phyloP scores from a whole-genome alignment of 2,113 vertebrate genomes.

The Sylvietta virens region DNA sequence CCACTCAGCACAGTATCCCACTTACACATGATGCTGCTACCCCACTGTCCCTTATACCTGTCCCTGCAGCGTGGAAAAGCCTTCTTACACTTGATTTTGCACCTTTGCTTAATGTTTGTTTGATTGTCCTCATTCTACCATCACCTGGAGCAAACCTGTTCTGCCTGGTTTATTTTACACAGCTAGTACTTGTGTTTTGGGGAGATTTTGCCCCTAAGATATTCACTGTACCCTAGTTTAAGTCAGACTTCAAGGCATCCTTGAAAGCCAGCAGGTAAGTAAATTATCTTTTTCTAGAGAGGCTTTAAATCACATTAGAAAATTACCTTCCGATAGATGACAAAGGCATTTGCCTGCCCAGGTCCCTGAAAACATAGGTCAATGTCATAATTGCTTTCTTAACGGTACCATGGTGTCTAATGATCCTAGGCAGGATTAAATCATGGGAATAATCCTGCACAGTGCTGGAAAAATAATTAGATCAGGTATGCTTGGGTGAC shows the following conservation, averaged over 20 bases:
- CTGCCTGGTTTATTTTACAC: neutral
- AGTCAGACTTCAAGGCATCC: neutral
- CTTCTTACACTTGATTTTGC: neutral
- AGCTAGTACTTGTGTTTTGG: neutral
- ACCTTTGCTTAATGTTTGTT: neutral
- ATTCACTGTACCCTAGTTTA: neutral
- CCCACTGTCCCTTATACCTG: neutral
- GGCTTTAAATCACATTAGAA: neutral
- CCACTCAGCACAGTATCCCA: neutral
- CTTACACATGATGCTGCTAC: neutral
- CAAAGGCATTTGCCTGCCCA: neutral
- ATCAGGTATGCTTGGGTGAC: neutral
- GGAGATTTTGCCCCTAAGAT: neutral
- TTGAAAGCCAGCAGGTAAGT: constrained; percentile 4
- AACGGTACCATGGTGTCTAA: neutral
- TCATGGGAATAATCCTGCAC: neutral
- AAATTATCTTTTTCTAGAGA: constrained; percentile 6
- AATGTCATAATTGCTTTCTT: neutral
- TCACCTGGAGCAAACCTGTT: neutral
- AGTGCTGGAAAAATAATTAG: neutral
- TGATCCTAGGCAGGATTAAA: constrained; percentile 17
- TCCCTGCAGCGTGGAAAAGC: neutral
- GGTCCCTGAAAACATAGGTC: neutral
- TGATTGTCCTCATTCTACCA: neutral
- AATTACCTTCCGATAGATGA: neutral